phyloP scores from a whole-genome alignment of 1,140 invertebrate species.

The Orchesella cincta region DNA sequence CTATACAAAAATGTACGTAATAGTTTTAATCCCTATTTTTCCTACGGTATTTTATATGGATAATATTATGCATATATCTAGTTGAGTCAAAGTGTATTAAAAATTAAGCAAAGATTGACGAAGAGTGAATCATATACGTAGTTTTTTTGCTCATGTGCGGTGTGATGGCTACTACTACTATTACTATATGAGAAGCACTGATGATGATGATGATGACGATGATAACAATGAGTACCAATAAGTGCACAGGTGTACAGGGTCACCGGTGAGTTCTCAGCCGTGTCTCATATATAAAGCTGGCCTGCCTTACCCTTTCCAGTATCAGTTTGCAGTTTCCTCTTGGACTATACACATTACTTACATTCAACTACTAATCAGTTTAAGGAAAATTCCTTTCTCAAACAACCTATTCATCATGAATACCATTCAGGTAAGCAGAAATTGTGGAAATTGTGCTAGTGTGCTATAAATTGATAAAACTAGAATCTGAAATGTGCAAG shows the following conservation, averaged over 20 bases:
- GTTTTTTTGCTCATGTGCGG: too few relatives aligned
- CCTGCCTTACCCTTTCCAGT: not conserved
- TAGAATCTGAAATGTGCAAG: not conserved
- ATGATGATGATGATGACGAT: not conserved
- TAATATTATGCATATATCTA: too few relatives aligned
- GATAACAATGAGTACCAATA: constrained; percentile 27
- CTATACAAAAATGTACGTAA: too few relatives aligned
- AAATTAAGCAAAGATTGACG: too few relatives aligned
- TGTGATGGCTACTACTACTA: too few relatives aligned
- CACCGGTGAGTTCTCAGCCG: constrained; percentile 7
- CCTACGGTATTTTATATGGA: too few relatives aligned
- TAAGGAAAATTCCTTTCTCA: not conserved
- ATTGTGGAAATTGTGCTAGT: too few relatives aligned
- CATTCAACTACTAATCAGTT: not conserved
- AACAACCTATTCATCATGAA: constrained; percentile 21
- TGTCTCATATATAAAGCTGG: constrained; percentile 7
- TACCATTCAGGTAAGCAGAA: constrained; percentile 7
- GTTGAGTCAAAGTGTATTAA: too few relatives aligned
- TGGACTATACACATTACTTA: not conserved
- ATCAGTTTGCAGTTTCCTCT: constrained; percentile 9
- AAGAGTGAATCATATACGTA: too few relatives aligned
- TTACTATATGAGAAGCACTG: not conserved
- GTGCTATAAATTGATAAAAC: not conserved
- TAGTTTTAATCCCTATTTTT: too few relatives aligned
- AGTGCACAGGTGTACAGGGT: constrained; percentile 26